These are phyloP conservation scores for Phyllotis vaccarum DNA, from an alignment of 2,797 vertebrate species.

Conservation along the genomic window DNA sequence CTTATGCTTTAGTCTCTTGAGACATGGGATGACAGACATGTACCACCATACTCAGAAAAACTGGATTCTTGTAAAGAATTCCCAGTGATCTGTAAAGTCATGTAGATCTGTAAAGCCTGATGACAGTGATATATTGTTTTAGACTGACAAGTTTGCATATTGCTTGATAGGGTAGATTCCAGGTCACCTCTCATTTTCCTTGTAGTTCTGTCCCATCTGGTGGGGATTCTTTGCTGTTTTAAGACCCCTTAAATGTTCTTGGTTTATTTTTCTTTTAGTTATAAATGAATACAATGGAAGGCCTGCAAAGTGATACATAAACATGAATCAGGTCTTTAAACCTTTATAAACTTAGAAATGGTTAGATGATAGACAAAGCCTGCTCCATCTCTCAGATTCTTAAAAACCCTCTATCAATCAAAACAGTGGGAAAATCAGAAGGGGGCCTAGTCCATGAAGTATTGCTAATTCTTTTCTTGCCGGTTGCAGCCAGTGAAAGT, in stretches of 20 bases:
- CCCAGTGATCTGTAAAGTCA: constrained; percentile 47
- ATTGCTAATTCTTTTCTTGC: constrained; percentile 35
- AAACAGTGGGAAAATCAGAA: background rate
- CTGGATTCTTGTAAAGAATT: constrained; percentile 21
- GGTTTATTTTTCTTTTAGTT: constrained; percentile 54
- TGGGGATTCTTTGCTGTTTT: background rate
- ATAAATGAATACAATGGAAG: constrained; percentile 42
- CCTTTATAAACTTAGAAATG: background rate
- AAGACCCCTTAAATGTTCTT: constrained; percentile 42
- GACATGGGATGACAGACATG: background rate
- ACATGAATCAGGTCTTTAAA: background rate
- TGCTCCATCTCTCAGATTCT: constrained; percentile 21
- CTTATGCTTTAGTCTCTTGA: background rate
- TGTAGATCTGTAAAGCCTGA: background rate
- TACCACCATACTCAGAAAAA: background rate
- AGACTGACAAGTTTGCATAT: constrained; percentile 25
- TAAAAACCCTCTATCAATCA: constrained; percentile 48
- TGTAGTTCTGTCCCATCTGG: background rate
- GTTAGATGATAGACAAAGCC: background rate
- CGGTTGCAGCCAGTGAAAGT: constrained; percentile 17
- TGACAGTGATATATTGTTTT: background rate
- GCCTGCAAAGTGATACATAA: constrained; percentile 3
- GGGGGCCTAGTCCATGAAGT: background rate
- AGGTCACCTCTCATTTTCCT: background rate
- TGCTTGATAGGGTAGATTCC: background rate